A percentile compares a stretch with the other conserved stretches of the same genome.
Conservation (phyloP, 1,140 invertebrate species). For the Aphidius ervi region DNA sequence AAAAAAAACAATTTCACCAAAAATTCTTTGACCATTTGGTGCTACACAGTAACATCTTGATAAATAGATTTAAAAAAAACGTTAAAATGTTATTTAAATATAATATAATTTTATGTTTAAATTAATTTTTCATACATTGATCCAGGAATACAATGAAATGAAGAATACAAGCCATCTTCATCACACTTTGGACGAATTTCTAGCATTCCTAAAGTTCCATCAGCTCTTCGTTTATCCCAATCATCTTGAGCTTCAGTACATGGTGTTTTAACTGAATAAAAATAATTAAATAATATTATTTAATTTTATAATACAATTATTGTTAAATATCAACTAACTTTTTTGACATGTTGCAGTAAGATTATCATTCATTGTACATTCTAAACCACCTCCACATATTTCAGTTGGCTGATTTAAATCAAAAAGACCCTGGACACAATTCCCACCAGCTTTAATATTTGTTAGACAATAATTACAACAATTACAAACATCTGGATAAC, state of each 20-base stretch:
- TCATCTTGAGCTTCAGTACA: slow-evolving; percentile 49
- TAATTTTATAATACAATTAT: background rate
- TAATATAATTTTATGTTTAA: too few species aligned
- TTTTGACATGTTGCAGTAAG: slow-evolving; percentile 24
- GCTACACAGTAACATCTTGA: slow-evolving; percentile 60
- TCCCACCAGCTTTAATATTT: slow-evolving; percentile 41
- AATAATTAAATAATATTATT: background rate
- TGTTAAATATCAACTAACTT: slow-evolving; percentile 23
- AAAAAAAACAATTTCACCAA: slow-evolving; percentile 56
- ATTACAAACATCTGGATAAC: slow-evolving; percentile 55
- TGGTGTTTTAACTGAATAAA: slow-evolving; percentile 43
- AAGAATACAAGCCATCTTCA: slow-evolving; percentile 51
- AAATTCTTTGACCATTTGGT: slow-evolving; percentile 56
- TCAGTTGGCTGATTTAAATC: slow-evolving; percentile 30
- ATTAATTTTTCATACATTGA: slow-evolving; percentile 49
- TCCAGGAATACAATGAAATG: slow-evolving; percentile 56
- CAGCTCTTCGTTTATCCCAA: slow-evolving; percentile 40
- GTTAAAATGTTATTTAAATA: too few species aligned
- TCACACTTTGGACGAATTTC: slow-evolving; percentile 55
- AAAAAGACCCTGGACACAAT: slow-evolving; percentile 40
- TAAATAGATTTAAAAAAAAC: too few species aligned
- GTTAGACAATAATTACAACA: slow-evolving; percentile 58
- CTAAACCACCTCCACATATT: slow-evolving; percentile 47
- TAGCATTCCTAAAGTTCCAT: slow-evolving; percentile 41
- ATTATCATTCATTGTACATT: slow-evolving; percentile 29